Base-by-base conservation (phyloP, 2,113 vertebrate genomes). In the Pteruthius melanotis region DNA sequence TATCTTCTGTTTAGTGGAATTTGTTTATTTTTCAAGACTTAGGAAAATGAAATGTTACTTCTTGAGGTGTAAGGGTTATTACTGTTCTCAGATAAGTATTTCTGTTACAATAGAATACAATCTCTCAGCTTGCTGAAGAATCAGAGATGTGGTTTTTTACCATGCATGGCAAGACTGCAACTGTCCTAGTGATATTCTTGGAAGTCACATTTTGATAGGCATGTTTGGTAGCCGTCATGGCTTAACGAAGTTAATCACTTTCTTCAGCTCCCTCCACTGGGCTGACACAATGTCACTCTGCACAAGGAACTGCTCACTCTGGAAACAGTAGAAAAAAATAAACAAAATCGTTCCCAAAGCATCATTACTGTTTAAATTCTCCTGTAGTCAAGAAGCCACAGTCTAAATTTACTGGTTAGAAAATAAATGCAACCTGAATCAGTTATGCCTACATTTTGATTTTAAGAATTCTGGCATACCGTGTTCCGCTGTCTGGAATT, bases 171-270 rank as follows among this genome's bases (percentile, higher is more conserved):
- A 65, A 60, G 59, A 65, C 13, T 56, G 31, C 20, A 31, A 15
- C 50, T 88, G 33, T 71, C 15, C 30, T 57, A 44, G 53, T 53
- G n/a, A 39, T 75, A 14, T 16, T 84, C 28, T 54, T 84, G 15
- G 28, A 90, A 91, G 40, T 57, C 31, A 8, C 19, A 16, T 64
- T 90, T 82, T 84, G 42, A 21, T 54, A 44, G 31, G 8, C 2
- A 4, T 35, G 45, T 57, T 37, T 40, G 64, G 26, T 71, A 76
- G 59, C 45, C 69, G 59, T 49, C 81, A 61, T 14, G 17, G 22
- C 28, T 74, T 74, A 47, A 53, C 0, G 1, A 47, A 68, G 9
- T 64, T 3, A 3, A 37, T 21, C 0, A 1, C 40, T 86, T 89
- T 14, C 35, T 89, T 89, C 68, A 52, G 23, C 18, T 93, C 30